Evolutionary conservation across 2,888 invertebrate genomes (phyloP).

Genomic region (Isoperla grammatica): DNA sequence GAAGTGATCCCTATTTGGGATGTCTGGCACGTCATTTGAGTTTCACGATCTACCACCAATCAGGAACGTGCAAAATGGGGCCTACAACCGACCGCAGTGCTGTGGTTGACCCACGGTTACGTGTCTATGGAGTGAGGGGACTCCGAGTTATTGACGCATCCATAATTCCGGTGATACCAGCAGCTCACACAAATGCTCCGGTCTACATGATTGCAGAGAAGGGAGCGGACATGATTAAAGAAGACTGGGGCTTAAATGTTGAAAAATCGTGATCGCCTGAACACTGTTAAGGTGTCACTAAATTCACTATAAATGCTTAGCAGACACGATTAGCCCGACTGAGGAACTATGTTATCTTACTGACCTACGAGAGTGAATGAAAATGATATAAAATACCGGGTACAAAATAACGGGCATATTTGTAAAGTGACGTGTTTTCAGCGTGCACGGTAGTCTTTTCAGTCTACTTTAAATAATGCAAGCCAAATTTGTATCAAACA

Average conservation of each 20-base stretch:
- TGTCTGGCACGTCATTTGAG: constrained; percentile 62
- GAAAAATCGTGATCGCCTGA: no score
- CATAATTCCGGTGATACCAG: constrained; percentile 70
- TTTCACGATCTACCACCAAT: constrained; percentile 64
- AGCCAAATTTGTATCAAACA: no score
- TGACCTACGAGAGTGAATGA: no score
- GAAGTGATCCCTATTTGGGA: constrained; percentile 62
- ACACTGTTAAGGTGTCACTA: no score
- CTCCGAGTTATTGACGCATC: constrained; percentile 73
- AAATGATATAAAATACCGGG: no score
- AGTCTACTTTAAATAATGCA: no score
- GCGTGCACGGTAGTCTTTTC: no score
- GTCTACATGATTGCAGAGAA: constrained; percentile 79
- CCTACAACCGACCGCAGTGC: constrained; percentile 50
- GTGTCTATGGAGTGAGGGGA: constrained; percentile 59
- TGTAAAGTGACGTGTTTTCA: no score
- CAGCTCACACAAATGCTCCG: constrained; percentile 73
- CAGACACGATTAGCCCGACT: no score
- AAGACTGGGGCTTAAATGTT: constrained; percentile 42
- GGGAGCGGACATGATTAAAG: constrained; percentile 63
- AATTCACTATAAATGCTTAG: no score
- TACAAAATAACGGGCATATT: no score
- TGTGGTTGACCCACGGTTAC: constrained; percentile 58
- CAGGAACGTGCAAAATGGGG: constrained; percentile 64
- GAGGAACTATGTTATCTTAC: no score